Evolutionary conservation across 2,797 vertebrate species (phyloP), one percentile per base, ranked within the genome.

Genomic region (Rallus crepitans): DNA sequence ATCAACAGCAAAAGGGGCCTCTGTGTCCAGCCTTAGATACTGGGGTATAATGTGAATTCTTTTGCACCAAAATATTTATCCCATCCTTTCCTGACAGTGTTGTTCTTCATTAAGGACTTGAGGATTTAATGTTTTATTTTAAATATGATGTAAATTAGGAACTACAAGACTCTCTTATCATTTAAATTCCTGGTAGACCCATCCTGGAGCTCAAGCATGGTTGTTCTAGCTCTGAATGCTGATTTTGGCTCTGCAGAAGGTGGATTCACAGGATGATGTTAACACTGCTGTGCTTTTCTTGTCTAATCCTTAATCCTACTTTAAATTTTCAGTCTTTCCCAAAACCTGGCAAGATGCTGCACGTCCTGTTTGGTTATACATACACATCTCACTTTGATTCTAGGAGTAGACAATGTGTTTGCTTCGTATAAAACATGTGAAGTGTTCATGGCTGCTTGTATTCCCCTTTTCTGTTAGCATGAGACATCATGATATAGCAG

Each of bases 351-450:
- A 45, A 31, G 64, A 61, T 8, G 3, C 25, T 71, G 19, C 82
- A 37, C 1, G 0, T 59, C 0, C 0, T 64, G 20, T 15, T 5
- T 2, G 48, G 47, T 82, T 63, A 57, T 65, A 65, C 65, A 53
- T 21, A 5, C 20, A 55, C 19, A 45, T 24, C 2, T 50, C 42
- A 45, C 18, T 76, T 82, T 82, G 52, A 24, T 81, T 91, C 33
- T 37, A 65, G 40, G 55, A 72, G 15, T 66, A 93, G n/a, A 47
- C 84, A 35, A 17, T 78, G 9, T 5, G 2, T 60, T 60, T 84
- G 24, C 3, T 48, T 87, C 80, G 17, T 53, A 4, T 70, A 28
- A 69, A 71, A 53, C n/a, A 6, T n/a, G 17, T 66, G 24, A 33
- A 24, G 28, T 45, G 7, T 33, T 80, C 59, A 13, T 12, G 13